Conservation (phyloP, 2,113 vertebrate genomes). For the Dicentrarchus labrax region DNA sequence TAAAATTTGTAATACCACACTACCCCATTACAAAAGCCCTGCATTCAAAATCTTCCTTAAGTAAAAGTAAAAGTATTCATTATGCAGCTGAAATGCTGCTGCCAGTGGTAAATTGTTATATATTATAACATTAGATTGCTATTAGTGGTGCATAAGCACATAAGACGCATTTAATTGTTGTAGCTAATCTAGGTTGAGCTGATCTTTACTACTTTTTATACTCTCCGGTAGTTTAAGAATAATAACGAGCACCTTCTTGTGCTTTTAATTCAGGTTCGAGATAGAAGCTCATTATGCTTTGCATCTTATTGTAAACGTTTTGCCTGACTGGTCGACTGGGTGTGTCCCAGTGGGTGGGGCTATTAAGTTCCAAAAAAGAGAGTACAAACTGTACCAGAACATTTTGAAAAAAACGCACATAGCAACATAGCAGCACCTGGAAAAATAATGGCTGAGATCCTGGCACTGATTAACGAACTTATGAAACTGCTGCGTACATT, state of each 20-base stretch:
- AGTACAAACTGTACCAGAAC: neutral
- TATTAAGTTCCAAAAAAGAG: neutral
- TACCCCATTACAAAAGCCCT: neutral
- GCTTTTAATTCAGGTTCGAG: neutral
- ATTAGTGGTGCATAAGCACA: accelerated
- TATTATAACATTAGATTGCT: neutral
- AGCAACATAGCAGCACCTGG: neutral
- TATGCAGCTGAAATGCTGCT: neutral
- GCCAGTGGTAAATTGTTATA: neutral
- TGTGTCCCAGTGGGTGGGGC: constrained; percentile 17
- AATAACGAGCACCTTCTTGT: too few species aligned
- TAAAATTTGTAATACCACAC: neutral
- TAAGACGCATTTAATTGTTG: neutral
- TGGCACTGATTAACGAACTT: constrained; percentile 13
- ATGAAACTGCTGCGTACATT: neutral
- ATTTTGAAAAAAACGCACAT: constrained; percentile 12
- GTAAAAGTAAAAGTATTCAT: neutral
- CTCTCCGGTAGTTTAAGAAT: neutral
- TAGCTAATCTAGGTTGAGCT: neutral
- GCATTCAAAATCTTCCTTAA: neutral
- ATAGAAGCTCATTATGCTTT: neutral
- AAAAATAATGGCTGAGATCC: neutral
- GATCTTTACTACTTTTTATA: neutral
- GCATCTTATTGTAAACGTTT: neutral
- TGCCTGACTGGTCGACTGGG: neutral